Conservation (phyloP, 2,797 vertebrate species). For the Hephaestus fuliginosus region DNA sequence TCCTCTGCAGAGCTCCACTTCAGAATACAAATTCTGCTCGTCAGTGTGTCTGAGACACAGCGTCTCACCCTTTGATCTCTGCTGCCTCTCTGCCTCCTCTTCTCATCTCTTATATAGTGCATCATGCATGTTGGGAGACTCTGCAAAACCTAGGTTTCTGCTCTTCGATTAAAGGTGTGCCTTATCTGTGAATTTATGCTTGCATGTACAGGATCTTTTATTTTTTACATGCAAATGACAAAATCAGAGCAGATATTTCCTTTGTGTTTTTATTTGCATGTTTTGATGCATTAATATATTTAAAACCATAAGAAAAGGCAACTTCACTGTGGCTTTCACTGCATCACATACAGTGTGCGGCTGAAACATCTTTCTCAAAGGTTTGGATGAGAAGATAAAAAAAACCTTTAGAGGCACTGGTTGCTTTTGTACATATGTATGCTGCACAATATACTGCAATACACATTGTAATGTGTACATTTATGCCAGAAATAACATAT, state of each 20-base stretch:
- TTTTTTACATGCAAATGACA: slow-evolving; percentile 13
- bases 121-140: slow-evolving; percentile 29
- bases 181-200: slow-evolving; percentile 11
- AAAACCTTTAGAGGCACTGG: slow-evolving; percentile 12
- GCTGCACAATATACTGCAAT: neutral
- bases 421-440: slow-evolving; percentile 5
- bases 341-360: neutral
- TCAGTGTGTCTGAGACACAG: slow-evolving; percentile 63
- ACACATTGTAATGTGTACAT: neutral
- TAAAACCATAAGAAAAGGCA: slow-evolving; percentile 3
- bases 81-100: slow-evolving; percentile 32
- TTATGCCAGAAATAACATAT: slow-evolving; percentile 3
- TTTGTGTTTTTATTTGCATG: slow-evolving; percentile 6
- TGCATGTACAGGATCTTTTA: neutral
- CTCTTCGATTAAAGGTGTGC: neutral
- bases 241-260: neutral
- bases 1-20: slow-evolving; percentile 70
- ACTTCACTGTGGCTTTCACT: slow-evolving; percentile 5
- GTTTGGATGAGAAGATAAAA: neutral
- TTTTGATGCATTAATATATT: neutral
- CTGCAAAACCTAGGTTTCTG: slow-evolving; percentile 4
- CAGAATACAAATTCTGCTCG: slow-evolving; percentile 72
- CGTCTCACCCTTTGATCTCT: slow-evolving; percentile 57
- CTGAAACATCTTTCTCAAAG: slow-evolving; percentile 23
- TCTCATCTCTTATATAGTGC: slow-evolving; percentile 27